phyloP scores from a whole-genome alignment of 1,140 invertebrate genomes.

The Musca domestica region DNA sequence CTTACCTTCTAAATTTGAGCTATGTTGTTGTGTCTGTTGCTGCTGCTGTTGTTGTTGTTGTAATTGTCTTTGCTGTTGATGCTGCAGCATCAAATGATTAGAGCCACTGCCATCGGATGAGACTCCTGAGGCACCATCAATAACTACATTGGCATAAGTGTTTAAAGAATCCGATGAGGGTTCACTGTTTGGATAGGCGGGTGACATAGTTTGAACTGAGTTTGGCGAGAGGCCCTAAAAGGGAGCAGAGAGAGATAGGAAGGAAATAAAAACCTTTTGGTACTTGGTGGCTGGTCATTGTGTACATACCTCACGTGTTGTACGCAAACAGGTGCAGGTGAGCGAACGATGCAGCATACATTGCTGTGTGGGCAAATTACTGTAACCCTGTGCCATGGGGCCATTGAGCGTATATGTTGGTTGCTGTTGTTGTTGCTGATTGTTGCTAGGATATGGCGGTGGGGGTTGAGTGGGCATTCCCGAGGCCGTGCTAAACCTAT shows the following conservation, averaged over 20 bases:
- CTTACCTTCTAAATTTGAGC: conserved; percentile 43
- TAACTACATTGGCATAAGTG: conserved; percentile 51
- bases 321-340: conserved; percentile 60
- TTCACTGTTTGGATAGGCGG: conserved; percentile 66
- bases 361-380: conserved; percentile 52
- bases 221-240: conserved; percentile 63
- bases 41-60: conserved; percentile 26
- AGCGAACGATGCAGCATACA: conserved; percentile 65
- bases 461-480: conserved; percentile 56
- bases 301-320: conserved; percentile 50
- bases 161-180: conserved; percentile 59
- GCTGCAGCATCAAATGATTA: conserved; percentile 38
- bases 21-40: conserved; percentile 34
- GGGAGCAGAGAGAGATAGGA: not conserved
- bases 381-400: conserved; percentile 41
- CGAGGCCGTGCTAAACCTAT: conserved; percentile 51
- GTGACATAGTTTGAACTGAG: conserved; percentile 62
- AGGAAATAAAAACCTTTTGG: too few species aligned
- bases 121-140: conserved; percentile 32
- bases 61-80: conserved; percentile 50
- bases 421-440: conserved; percentile 56
- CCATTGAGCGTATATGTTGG: conserved; percentile 55
- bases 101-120: conserved; percentile 31
- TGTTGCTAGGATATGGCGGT: conserved; percentile 54
- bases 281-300: too few species aligned